Evolutionary conservation across 1,140 invertebrate species (phyloP), one percentile per base, ranked within the genome.

Genomic region (Triops cancriformis): DNA sequence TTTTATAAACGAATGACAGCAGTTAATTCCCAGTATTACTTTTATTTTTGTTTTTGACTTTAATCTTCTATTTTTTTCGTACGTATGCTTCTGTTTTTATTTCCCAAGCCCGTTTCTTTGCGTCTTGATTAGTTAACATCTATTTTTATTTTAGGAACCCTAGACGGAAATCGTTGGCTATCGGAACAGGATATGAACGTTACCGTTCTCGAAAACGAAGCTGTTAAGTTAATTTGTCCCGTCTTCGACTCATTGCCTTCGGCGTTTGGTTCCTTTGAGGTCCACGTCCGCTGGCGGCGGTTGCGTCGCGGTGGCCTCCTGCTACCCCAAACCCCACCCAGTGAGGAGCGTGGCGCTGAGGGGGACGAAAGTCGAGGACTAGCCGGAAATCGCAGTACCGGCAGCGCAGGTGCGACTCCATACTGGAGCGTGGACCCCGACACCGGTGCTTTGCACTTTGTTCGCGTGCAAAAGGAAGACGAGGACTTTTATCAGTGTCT

Each of bases 401-500:
- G 51, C 51, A 64, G 51, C 51, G 51, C 51, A 23, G 14, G n/a
- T n/a, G n/a, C n/a, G n/a, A n/a, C n/a, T n/a, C n/a, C 51, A 23
- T 18, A 9, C 23, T 64, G 51, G 51, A 64, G 51, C 23, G 51
- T 64, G 3, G 51, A 64, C 51, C 18, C 51, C 18, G 51, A n/a
- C 9, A 64, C 51, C 51, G 51, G 51, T 14, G 51, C 51, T 64
- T 64, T 64, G 51, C 51, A 64, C 51, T 64, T 64, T 9, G 51
- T 23, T 10, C 51, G 23, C 51, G 51, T 64, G 51, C 51, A 23
- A 64, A 64, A 64, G 51, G 51, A 64, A 64, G 51, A 64, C 51
- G 51, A 64, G 14, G 51, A 64, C 51, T 64, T 64, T 64, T 64
- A 64, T 18, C 51, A 64, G 51, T 64, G 51, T 64, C 51, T 64